These are phyloP conservation scores for Cheilosia variabilis DNA, from an alignment of 2,888 invertebrate species.

Conservation along the genomic window DNA sequence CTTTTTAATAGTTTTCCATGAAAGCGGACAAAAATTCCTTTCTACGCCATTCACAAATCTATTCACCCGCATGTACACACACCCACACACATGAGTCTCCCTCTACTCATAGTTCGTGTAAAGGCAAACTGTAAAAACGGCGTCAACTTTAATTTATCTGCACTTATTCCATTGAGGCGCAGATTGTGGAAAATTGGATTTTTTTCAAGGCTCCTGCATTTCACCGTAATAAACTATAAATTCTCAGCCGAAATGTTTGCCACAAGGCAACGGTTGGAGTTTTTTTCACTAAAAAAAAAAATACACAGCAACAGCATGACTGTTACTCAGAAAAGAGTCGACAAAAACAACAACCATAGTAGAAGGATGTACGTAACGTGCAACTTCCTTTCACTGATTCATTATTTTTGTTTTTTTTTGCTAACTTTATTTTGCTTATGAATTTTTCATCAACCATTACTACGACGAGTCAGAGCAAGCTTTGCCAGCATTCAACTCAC, in stretches of 20 bases:
- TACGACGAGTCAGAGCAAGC: neutral
- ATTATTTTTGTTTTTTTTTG: conserved; percentile 17
- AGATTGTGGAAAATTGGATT: conserved; percentile 73
- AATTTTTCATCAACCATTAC: conserved; percentile 59
- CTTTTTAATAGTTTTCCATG: conserved; percentile 20
- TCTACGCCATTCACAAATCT: conserved; percentile 33
- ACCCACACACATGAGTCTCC: neutral
- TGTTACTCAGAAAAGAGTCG: neutral
- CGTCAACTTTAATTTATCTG: conserved; percentile 65
- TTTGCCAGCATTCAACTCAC: neutral
- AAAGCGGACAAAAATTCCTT: conserved; percentile 21
- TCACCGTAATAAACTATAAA: conserved; percentile 58
- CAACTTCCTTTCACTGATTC: conserved; percentile 28
- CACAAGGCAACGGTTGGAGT: conserved; percentile 1
- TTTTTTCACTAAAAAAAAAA: neutral
- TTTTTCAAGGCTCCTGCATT: conserved; percentile 57
- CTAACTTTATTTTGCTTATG: conserved; percentile 36
- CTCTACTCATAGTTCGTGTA: neutral
- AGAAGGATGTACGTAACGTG: conserved; percentile 31
- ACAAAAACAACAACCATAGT: conserved; percentile 9
- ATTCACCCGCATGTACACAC: conserved; percentile 18
- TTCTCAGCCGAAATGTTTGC: conserved; percentile 33
- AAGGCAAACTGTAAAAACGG: conserved; percentile 35
- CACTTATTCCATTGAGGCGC: conserved; percentile 60
- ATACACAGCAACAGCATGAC: neutral